Evolutionary conservation across 2,113 vertebrate genomes (phyloP).

Genomic region (Acanthochromis polyacanthus): DNA sequence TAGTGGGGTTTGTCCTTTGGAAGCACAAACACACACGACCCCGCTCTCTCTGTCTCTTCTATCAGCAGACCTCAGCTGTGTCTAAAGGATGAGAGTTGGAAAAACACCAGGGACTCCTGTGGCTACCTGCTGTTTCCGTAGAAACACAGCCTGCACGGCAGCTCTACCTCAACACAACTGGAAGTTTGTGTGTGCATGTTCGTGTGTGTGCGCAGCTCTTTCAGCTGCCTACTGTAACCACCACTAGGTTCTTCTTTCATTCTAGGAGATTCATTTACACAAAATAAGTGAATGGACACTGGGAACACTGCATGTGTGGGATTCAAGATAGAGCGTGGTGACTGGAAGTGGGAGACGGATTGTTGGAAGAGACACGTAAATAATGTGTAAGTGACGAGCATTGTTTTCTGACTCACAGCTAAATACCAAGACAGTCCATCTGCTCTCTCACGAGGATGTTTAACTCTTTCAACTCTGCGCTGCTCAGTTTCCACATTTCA

Average conservation of each 20-base stretch:
- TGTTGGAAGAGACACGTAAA: slow-evolving; percentile 11
- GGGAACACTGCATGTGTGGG: neutral
- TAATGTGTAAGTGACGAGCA: slow-evolving; percentile 13
- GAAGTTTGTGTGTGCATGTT: slow-evolving; percentile 18
- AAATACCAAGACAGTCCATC: slow-evolving; percentile 19
- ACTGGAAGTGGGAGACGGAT: neutral
- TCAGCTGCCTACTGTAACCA: slow-evolving; percentile 35
- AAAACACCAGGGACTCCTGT: slow-evolving; percentile 67
- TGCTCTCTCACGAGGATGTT: slow-evolving; percentile 10
- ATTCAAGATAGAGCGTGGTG: neutral
- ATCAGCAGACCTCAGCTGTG: slow-evolving; percentile 77
- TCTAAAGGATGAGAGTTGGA: slow-evolving; percentile 67
- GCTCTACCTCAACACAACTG: slow-evolving; percentile 65
- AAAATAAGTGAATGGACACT: slow-evolving; percentile 13
- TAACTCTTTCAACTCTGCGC: neutral
- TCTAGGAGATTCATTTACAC: slow-evolving; percentile 19
- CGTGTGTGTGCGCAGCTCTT: slow-evolving; percentile 32
- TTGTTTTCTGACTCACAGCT: slow-evolving; percentile 16
- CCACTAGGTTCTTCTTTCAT: slow-evolving; percentile 22
- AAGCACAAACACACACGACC: slow-evolving; percentile 27
- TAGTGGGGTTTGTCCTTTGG: slow-evolving; percentile 50
- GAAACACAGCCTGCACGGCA: slow-evolving; percentile 70
- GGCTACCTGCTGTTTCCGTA: slow-evolving; percentile 79
- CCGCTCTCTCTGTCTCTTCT: slow-evolving; percentile 49
- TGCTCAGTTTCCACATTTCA: too few species aligned